Evolutionary conservation across 2,113 vertebrate genomes (phyloP).

Genomic region (Hemichromis elongatus): DNA sequence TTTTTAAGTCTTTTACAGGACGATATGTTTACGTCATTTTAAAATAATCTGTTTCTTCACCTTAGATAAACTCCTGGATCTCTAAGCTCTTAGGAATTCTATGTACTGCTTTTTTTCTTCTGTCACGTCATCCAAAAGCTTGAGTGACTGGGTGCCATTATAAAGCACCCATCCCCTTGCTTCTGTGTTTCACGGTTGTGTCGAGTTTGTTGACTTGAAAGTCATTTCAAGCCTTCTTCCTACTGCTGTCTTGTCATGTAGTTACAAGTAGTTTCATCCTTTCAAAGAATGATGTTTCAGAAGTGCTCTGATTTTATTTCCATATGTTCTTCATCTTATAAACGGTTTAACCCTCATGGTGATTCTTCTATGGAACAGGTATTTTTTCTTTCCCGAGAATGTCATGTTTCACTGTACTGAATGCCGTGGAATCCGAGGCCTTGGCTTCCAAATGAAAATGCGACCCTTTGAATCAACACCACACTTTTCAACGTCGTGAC

Average conservation of each 20-base stretch:
- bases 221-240: neutral
- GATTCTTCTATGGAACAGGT: neutral
- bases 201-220: neutral
- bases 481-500: neutral
- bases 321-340: neutral
- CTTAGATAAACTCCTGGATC: neutral
- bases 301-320: neutral
- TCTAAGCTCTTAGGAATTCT: neutral
- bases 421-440: neutral
- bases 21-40: neutral
- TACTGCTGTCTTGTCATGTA: neutral
- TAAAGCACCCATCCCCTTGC: neutral
- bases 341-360: neutral
- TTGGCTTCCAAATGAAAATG: neutral
- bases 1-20: neutral
- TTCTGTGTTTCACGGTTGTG: neutral
- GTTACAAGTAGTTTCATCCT: neutral
- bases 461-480: neutral
- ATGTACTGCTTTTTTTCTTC: neutral
- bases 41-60: neutral
- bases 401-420: neutral
- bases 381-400: neutral
- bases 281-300: neutral
- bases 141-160: neutral
- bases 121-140: neutral